phyloP scores from a whole-genome alignment of 2,113 vertebrate genomes.

The Nymphicus hollandicus region DNA sequence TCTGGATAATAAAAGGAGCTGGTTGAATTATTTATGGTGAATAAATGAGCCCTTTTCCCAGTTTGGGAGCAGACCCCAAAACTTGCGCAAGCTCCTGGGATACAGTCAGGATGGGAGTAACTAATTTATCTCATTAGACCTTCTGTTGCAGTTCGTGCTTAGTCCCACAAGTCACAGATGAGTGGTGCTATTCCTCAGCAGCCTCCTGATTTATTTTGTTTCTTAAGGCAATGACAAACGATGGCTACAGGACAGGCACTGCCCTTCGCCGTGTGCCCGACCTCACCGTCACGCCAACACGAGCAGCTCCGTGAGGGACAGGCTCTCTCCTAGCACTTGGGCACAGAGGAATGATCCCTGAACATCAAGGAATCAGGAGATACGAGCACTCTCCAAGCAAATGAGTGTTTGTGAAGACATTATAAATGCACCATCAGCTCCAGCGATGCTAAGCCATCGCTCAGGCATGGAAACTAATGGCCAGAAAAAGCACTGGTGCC shows the following conservation, averaged over 20 bases:
- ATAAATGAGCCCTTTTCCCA: background rate
- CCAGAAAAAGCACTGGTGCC: background rate
- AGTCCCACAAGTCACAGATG: background rate
- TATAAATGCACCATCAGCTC: background rate
- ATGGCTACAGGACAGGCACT: background rate
- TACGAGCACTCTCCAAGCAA: background rate
- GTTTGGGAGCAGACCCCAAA: constrained; percentile 16
- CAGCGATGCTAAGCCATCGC: background rate
- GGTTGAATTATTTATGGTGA: constrained; percentile 46
- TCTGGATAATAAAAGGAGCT: constrained; percentile 41
- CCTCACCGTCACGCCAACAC: accelerated
- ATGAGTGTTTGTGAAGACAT: background rate
- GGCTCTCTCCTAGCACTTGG: background rate
- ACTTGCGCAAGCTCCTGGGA: background rate
- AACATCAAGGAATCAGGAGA: background rate
- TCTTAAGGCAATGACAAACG: background rate
- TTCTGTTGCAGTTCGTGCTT: background rate
- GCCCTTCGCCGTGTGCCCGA: background rate
- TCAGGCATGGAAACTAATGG: background rate
- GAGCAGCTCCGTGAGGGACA: accelerated
- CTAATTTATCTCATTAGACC: background rate
- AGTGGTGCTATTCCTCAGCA: background rate
- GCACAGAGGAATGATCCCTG: background rate
- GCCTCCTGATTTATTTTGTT: background rate
- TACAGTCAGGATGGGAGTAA: background rate